These are phyloP conservation scores for Anoplopoma fimbria DNA, from an alignment of 2,113 vertebrate genomes.

Conservation along the genomic window DNA sequence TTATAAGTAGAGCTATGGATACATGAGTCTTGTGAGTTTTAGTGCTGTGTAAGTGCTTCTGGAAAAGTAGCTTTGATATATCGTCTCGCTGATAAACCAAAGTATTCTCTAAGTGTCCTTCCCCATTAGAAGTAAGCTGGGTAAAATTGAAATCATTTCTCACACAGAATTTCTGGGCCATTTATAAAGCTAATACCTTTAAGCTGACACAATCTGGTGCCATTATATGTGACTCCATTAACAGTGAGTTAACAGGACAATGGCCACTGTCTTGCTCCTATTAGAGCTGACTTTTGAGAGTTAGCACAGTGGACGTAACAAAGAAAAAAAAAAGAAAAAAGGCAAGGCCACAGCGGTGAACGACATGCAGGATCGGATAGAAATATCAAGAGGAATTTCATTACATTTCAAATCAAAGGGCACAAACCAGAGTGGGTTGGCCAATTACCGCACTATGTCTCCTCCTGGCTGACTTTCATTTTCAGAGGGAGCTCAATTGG, in stretches of 20 bases:
- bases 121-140: conserved; percentile 47
- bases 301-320: conserved; percentile 26
- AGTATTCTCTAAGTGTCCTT: conserved; percentile 53
- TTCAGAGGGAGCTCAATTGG: conserved; percentile 77
- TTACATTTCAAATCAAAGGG: conserved; percentile 75
- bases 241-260: conserved; percentile 37
- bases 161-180: conserved; percentile 43
- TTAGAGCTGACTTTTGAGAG: conserved; percentile 34
- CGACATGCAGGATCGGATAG: conserved; percentile 43
- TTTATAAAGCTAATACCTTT: conserved; percentile 63
- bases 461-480: conserved; percentile 67
- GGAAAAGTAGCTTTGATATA: conserved; percentile 61
- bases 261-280: conserved; percentile 27
- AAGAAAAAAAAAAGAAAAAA: conserved; percentile 21
- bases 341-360: conserved; percentile 14
- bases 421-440: conserved; percentile 59
- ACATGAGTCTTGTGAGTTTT: conserved; percentile 47
- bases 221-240: conserved; percentile 52
- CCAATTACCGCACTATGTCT: conserved; percentile 69
- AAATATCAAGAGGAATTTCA: conserved; percentile 77
- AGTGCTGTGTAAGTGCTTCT: conserved; percentile 65
- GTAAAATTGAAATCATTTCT: conserved; percentile 64
- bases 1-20: conserved; percentile 64
- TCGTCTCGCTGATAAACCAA: conserved; percentile 49
- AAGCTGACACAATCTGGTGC: conserved; percentile 51